Evolutionary conservation across 64 coral and sea anemone genomes (phyloP), one percentile per base, ranked within the genome.

Genomic region (Montipora efflorescens): DNA sequence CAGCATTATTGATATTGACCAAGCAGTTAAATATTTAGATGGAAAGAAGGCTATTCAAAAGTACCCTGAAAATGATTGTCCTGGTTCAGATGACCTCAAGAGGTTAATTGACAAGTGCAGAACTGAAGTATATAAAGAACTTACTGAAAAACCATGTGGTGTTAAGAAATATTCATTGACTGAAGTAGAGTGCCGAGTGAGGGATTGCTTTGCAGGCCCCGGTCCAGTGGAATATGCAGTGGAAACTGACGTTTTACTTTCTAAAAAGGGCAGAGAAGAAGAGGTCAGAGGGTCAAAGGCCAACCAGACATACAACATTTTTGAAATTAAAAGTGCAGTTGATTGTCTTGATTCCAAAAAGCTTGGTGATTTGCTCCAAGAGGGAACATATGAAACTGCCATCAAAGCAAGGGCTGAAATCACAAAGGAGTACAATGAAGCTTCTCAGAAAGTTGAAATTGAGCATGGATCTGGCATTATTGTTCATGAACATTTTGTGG

Each of bases 301-400:
- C 25, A 25, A 25, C 25, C 25, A 25, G 25, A 25, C 25, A 25
- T 83, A 66, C 46, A 15, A 66, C 43, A 67, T 83, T 67, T 66
- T 83, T 83, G 28, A 83, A 3, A 83, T 83, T 1, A 64, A 83
- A 47, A 16, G 13, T 15, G 80, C 80, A 43, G 25, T 83, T 46
- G 59, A 67, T 45, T 3, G 67, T 45, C 67, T 83, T 83, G 80
- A 83, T 83, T 15, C 11, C 0, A 83, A 83, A 67, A 83, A 83
- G 11, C 15, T 83, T 44, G 13, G 43, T 66, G 80, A 67, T 46
- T 66, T 4, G 28, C 44, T 23, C 20, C 58, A 66, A 13, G 61
- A 13, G 58, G 44, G 0, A 19, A 83, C 12, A 43, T 45, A 47
- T 6, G 0, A 83, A 9, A 2, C 28, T 7, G 80, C 67, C 46